Evolutionary conservation across 2,888 invertebrate genomes (phyloP).

Genomic region (Thecocarcelia acutangulata): DNA sequence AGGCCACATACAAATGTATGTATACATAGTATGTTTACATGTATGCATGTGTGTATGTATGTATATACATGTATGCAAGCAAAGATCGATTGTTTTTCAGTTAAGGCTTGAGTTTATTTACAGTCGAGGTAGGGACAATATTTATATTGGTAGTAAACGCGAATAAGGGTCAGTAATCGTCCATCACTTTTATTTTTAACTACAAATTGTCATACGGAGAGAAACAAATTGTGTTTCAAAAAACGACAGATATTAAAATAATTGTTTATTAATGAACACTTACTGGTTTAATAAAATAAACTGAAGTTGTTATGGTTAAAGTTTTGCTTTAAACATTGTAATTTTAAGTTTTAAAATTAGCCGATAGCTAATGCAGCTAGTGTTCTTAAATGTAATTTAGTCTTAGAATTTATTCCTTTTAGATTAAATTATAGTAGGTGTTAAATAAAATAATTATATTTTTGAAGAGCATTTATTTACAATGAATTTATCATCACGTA

Average conservation of each 20-base stretch:
- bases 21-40: background rate
- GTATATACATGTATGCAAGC: background rate
- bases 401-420: no score
- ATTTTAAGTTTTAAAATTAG: background rate
- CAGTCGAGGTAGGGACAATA: background rate
- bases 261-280: background rate
- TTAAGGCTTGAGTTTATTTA: slow-evolving; percentile 19
- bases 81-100: slow-evolving; percentile 36
- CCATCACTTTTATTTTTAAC: slow-evolving; percentile 16
- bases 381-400: no score
- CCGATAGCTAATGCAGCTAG: no score
- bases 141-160: slow-evolving; percentile 13
- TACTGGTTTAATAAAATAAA: background rate
- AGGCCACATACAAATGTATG: background rate
- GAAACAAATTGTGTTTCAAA: slow-evolving; percentile 14
- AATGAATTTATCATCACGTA: no score
- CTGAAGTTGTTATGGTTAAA: background rate
- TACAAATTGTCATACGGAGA: background rate
- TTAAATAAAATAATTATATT: no score
- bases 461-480: background rate
- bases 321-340: background rate
- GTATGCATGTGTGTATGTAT: background rate
- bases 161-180: slow-evolving; percentile 51
- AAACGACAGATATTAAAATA: slow-evolving; percentile 37
- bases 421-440: no score